Evolutionary conservation across 2,113 vertebrate species (phyloP), one percentile per base, ranked within the genome.

Genomic region (Pachyramphus minor): DNA sequence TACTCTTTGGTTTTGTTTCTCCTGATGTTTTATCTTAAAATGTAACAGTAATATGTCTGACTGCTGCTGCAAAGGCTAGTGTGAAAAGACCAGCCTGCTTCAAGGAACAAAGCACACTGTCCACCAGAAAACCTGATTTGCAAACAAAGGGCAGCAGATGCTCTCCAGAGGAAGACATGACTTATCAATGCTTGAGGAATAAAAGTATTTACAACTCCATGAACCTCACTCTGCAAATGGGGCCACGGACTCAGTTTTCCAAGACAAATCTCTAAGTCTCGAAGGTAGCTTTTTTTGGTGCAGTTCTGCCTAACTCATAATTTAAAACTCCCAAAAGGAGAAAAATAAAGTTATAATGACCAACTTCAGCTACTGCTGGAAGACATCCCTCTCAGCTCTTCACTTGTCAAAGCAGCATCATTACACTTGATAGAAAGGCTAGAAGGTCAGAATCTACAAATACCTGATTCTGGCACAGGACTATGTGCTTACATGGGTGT

Each of bases 401-500:
- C 5, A 52, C 62, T 76, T 68, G 16, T 64, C 41, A 11, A 76
- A 66, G 22, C 24, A 67, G 11, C 14, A 50, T 72, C n/a, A 58
- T 14, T 94, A 78, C 50, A 37, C 23, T 37, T 71, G 75, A 62
- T 39, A 85, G 33, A n/a, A 58, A 72, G 24, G 31, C 12, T 58
- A 21, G 8, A 30, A 55, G 16, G 55, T 39, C 15, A 62, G 73
- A 0, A 1, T 71, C 63, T 77, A 45, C 20, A 60, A 42, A 56
- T n/a, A 64, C 37, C 39, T 72, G 35, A 28, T 52, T 72, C 44
- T 90, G 31, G 59, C 58, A 63, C 24, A 37, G 7, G 50, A 42
- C 64, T 4, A 1, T 59, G 18, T 4, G 3, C 41, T 42, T 3
- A 1, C 14, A 8, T 17, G 12, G 39, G 16, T 14, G 10, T 11